A percentile compares a stretch with the other conserved stretches of the same genome.
phyloP scores from a whole-genome alignment of 2,888 invertebrate genomes.

The Parascotia fuliginaria region DNA sequence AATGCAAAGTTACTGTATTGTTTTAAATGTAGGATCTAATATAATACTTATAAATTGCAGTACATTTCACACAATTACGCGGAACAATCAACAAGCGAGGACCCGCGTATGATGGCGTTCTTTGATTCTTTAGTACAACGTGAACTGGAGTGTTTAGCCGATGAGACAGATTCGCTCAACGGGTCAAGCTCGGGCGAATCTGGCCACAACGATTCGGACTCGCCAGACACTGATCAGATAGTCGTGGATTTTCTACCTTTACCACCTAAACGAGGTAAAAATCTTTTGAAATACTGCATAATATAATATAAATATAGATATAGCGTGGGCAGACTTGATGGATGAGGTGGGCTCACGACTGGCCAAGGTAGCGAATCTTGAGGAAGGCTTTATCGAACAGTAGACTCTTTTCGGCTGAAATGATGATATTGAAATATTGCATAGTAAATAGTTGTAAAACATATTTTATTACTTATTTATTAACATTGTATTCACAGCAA shows the following conservation, averaged over 20 bases:
- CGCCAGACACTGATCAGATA: slow-evolving; percentile 69
- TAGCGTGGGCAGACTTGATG: background rate
- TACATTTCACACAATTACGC: slow-evolving; percentile 95
- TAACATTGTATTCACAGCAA: slow-evolving; percentile 41
- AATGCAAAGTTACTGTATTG: too few species aligned
- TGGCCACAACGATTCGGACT: slow-evolving; percentile 63
- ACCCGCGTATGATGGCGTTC: slow-evolving; percentile 98
- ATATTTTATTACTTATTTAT: too few species aligned
- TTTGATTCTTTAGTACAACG: slow-evolving; percentile 97
- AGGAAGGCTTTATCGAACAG: too few species aligned
- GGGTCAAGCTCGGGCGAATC: slow-evolving; percentile 61
- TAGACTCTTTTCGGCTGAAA: too few species aligned
- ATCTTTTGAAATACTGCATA: background rate
- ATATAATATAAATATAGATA: background rate
- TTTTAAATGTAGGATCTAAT: background rate
- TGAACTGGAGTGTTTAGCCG: slow-evolving; percentile 92
- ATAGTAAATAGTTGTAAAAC: too few species aligned
- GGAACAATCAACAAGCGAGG: slow-evolving; percentile 94
- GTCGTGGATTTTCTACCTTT: slow-evolving; percentile 68
- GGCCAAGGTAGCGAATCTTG: too few species aligned
- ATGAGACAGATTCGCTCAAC: slow-evolving; percentile 80
- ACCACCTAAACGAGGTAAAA: slow-evolving; percentile 69
- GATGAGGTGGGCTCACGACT: too few species aligned
- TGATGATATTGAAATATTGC: too few species aligned
- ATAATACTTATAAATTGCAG: slow-evolving; percentile 59